Conservation (phyloP, 1,140 invertebrate genomes). For the Araneus ventricosus region DNA sequence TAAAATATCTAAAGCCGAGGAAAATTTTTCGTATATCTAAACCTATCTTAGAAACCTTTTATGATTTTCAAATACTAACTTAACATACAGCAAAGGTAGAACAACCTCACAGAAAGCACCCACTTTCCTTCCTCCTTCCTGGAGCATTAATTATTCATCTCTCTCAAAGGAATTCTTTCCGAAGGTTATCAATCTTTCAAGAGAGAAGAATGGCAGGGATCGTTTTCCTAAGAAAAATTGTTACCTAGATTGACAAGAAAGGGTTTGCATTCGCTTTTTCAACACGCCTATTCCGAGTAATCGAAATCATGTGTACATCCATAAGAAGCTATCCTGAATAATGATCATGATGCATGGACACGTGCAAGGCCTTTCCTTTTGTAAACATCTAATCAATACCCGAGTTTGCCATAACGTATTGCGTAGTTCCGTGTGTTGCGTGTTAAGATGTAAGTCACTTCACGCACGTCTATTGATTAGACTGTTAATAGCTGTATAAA, state of each 20-base stretch:
- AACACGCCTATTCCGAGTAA: neutral
- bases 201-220: neutral
- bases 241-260: neutral
- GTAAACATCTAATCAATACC: slow-evolving; percentile 4
- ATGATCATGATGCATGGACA: neutral
- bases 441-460: neutral
- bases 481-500: neutral
- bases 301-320: neutral
- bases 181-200: neutral
- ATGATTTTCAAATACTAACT: no score
- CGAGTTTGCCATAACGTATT: neutral
- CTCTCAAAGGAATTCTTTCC: no score
- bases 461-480: neutral
- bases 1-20: no score
- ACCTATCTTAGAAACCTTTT: no score
- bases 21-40: no score
- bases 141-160: no score
- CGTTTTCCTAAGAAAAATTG: neutral
- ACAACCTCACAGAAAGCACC: no score
- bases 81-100: no score
- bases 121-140: no score
- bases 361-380: neutral
- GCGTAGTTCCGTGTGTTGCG: neutral
- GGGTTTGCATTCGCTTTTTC: neutral
- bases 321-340: neutral